These are phyloP conservation scores for Pangasius mekongensis DNA, from an alignment of 2,797 vertebrate genomes.

Conservation along the genomic window DNA sequence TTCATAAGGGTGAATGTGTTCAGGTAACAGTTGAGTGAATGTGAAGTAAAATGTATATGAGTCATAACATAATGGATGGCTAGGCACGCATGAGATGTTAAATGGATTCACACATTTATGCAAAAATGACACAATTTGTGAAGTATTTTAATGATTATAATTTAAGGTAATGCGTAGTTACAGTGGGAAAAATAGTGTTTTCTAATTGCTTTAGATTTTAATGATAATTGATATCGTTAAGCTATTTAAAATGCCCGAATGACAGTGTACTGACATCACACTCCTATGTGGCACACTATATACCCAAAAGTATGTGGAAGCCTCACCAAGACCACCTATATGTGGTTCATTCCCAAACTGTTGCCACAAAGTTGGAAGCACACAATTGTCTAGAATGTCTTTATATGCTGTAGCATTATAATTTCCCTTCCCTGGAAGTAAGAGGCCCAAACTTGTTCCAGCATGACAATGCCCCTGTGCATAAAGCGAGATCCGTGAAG, in stretches of 20 bases:
- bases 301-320: not conserved
- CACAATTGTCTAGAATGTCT: too few species aligned
- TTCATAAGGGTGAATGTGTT: not conserved
- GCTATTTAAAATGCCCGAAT: not conserved
- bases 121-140: not conserved
- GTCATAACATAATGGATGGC: not conserved
- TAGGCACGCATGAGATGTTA: not conserved
- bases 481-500: too few species aligned
- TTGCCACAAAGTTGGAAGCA: too few species aligned
- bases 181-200: not conserved
- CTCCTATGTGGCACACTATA: not conserved
- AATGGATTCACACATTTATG: not conserved
- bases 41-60: not conserved
- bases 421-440: too few species aligned
- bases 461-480: too few species aligned
- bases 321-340: not conserved
- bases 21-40: not conserved
- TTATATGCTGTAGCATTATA: too few species aligned
- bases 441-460: too few species aligned
- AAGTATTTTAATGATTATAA: not conserved
- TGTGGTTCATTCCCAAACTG: too few species aligned
- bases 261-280: not conserved
- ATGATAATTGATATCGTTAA: not conserved
- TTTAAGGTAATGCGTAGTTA: not conserved
- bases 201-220: not conserved